phyloP scores from a whole-genome alignment of 2,797 vertebrate genomes.

The Phrynocephalus vlangalii region DNA sequence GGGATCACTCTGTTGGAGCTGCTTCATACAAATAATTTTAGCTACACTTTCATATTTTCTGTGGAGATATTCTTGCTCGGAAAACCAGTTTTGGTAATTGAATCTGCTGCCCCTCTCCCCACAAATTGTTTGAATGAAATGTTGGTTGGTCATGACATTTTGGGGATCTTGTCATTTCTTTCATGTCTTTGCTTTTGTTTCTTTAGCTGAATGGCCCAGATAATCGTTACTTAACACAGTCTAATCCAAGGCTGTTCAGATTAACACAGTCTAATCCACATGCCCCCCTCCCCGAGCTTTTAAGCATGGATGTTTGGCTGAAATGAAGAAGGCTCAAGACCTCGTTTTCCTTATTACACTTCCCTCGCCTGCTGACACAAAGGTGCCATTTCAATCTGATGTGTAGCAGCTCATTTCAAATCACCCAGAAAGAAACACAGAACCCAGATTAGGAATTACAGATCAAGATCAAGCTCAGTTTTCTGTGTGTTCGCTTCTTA shows the following conservation, averaged over 20 bases:
- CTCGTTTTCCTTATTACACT: conserved; percentile 80
- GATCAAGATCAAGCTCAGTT: neutral
- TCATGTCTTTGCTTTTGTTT: neutral
- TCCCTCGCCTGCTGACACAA: conserved; percentile 76
- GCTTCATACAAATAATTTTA: too few species aligned
- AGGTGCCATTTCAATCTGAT: conserved; percentile 84
- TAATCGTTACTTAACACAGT: conserved; percentile 72
- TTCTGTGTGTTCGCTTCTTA: neutral
- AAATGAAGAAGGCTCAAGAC: conserved; percentile 81
- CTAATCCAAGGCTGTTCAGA: conserved; percentile 63
- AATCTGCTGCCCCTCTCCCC: neutral
- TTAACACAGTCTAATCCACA: conserved; percentile 60
- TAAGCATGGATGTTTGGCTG: conserved; percentile 76
- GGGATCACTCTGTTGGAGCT: too few species aligned
- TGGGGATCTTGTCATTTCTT: neutral
- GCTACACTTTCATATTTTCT: neutral
- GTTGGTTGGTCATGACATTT: neutral
- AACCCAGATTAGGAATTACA: conserved; percentile 34
- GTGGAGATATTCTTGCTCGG: too few species aligned
- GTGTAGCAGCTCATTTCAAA: conserved; percentile 81
- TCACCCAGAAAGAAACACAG: conserved; percentile 82
- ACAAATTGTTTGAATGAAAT: neutral
- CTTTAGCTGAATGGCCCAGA: conserved; percentile 65
- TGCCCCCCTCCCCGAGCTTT: conserved; percentile 75
- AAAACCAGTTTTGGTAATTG: neutral